phyloP scores from a whole-genome alignment of 2,888 invertebrate genomes.

The Caenorhabditis japonica region DNA sequence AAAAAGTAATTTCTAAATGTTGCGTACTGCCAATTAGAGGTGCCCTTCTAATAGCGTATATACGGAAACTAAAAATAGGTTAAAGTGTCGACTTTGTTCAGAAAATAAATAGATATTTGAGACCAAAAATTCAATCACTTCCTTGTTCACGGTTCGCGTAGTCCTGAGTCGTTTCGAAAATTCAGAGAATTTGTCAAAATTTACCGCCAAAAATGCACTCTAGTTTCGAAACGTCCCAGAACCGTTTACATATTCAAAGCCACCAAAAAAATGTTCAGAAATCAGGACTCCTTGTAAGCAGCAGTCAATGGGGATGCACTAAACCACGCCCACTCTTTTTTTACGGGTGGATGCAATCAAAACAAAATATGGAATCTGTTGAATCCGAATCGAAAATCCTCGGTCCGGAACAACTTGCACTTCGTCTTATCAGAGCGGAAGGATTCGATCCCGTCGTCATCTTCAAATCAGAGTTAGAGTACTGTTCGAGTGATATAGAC shows the following conservation, averaged over 20 bases:
- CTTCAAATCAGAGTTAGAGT: slow-evolving; percentile 40
- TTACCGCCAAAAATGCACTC: too few relatives aligned
- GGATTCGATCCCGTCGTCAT: slow-evolving; percentile 45
- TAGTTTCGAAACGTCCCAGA: too few relatives aligned
- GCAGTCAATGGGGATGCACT: slow-evolving; percentile 20
- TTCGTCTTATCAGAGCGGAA: slow-evolving; percentile 25
- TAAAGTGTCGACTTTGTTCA: too few relatives aligned
- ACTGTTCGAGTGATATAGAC: slow-evolving; percentile 29
- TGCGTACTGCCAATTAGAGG: too few relatives aligned
- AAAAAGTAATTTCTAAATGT: too few relatives aligned
- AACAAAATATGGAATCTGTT: slow-evolving; percentile 3
- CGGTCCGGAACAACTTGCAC: slow-evolving; percentile 39
- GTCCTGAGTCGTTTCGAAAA: too few relatives aligned
- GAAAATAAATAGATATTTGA: too few relatives aligned
- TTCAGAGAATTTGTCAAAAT: not conserved
- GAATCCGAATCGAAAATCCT: not conserved
- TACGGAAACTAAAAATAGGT: too few relatives aligned
- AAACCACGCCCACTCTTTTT: slow-evolving; percentile 40
- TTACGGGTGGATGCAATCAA: slow-evolving; percentile 38
- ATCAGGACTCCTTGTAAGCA: slow-evolving; percentile 19
- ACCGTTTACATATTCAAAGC: not conserved
- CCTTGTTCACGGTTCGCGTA: too few relatives aligned
- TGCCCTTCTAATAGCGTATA: too few relatives aligned
- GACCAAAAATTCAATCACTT: too few relatives aligned
- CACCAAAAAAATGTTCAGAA: slow-evolving; percentile 8